Evolutionary conservation across 2,797 vertebrate species (phyloP).

Genomic region (Phataginus tricuspis): DNA sequence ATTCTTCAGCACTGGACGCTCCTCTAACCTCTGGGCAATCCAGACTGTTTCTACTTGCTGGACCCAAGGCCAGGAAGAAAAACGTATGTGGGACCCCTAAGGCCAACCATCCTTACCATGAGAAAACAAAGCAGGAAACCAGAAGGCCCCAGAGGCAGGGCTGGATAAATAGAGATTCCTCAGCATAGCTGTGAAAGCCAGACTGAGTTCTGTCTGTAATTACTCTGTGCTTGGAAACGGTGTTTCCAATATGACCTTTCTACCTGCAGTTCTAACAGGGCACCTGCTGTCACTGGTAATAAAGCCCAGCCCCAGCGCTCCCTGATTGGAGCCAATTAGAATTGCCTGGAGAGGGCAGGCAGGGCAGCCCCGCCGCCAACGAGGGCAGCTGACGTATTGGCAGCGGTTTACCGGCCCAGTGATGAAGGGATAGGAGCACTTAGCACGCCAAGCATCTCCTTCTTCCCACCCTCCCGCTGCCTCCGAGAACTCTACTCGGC

Average conservation of each 20-base stretch:
- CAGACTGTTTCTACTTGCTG: neutral
- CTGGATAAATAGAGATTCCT: neutral
- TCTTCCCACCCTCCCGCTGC: rapidly evolving
- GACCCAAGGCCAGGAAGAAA: neutral
- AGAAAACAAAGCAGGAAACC: neutral
- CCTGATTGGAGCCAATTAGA: conserved; percentile 67
- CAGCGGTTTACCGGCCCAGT: neutral
- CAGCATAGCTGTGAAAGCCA: neutral
- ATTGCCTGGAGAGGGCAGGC: conserved; percentile 53
- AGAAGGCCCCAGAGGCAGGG: neutral
- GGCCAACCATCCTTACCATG: neutral
- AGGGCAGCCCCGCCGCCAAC: conserved; percentile 51
- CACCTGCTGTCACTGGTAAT: conserved; percentile 61
- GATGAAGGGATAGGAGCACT: neutral
- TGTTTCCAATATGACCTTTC: conserved; percentile 58
- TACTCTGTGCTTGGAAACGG: conserved; percentile 14
- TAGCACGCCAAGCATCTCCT: neutral
- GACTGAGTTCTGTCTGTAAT: conserved; percentile 22
- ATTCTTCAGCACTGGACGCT: neutral
- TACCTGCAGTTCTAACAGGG: conserved; percentile 28
- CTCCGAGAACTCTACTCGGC: neutral
- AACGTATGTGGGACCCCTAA: neutral
- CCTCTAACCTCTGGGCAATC: neutral
- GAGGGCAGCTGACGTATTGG: conserved; percentile 64
- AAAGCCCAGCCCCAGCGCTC: conserved; percentile 7